Evolutionary conservation across 1,140 invertebrate species (phyloP).

Genomic region (Amyelois transitella): DNA sequence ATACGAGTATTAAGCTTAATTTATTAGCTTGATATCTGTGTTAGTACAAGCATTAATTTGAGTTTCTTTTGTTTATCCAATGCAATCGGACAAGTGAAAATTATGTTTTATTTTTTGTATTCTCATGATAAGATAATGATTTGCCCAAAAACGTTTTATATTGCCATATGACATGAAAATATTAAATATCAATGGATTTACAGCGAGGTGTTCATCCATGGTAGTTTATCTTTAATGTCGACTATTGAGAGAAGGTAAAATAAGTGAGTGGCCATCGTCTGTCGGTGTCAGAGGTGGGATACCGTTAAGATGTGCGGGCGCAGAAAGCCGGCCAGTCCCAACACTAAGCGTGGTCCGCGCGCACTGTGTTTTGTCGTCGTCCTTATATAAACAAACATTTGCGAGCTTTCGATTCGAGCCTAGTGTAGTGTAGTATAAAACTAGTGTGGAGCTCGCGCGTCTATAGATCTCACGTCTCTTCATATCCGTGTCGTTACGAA

Average conservation of each 20-base stretch:
- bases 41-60: too few relatives aligned
- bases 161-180: too few relatives aligned
- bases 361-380: background rate
- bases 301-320: conserved; percentile 20
- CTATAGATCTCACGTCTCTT: background rate
- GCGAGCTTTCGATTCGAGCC: conserved; percentile 1
- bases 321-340: conserved; percentile 1
- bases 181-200: too few relatives aligned
- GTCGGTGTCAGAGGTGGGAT: conserved; percentile 10
- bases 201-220: too few relatives aligned
- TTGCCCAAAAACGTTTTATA: too few relatives aligned
- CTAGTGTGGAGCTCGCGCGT: background rate
- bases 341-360: background rate
- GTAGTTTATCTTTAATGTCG: background rate
- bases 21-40: too few relatives aligned
- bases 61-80: too few relatives aligned
- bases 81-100: too few relatives aligned
- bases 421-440: background rate
- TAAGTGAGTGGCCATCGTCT: background rate
- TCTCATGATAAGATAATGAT: too few relatives aligned
- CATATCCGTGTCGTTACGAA: conserved; percentile 8
- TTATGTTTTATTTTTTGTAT: too few relatives aligned
- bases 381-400: background rate
- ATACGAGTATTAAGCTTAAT: too few relatives aligned
- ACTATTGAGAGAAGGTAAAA: background rate